Conservation (phyloP, 2,888 invertebrate species). For the Tenthredo distinguenda region DNA sequence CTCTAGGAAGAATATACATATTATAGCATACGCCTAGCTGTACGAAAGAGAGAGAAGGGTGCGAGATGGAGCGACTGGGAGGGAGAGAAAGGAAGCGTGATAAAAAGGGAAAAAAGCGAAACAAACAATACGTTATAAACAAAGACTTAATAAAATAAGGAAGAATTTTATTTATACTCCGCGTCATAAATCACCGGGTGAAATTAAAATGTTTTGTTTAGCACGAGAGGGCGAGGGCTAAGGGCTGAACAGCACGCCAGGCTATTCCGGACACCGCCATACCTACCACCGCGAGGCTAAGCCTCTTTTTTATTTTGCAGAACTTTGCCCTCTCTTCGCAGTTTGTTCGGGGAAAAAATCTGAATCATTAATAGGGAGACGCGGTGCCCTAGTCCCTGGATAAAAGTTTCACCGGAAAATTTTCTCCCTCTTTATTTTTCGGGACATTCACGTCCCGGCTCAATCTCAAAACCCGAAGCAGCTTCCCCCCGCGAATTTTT, state of each 20-base stretch:
- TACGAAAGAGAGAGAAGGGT: neutral
- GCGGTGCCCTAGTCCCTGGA: neutral
- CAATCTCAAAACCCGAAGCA: neutral
- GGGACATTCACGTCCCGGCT: neutral
- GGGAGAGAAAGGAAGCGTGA: neutral
- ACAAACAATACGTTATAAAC: neutral
- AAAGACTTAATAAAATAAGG: conserved; percentile 32
- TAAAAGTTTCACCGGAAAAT: neutral
- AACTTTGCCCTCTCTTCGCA: neutral
- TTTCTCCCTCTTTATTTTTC: neutral
- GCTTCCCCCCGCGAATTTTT: neutral
- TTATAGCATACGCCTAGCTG: neutral
- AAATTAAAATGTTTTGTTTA: conserved; percentile 42
- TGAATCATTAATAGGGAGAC: neutral
- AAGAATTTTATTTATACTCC: conserved; percentile 39
- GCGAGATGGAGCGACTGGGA: no score
- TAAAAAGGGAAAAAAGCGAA: neutral
- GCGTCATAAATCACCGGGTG: conserved; percentile 17
- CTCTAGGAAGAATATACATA: neutral
- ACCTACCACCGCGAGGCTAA: neutral
- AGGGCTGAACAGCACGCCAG: conserved; percentile 25
- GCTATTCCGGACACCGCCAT: conserved; percentile 6
- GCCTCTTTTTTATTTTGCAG: neutral
- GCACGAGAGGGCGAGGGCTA: conserved; percentile 24
- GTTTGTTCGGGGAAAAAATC: neutral